Conservation (phyloP, 2,113 vertebrate species). For the Rhea americana region DNA sequence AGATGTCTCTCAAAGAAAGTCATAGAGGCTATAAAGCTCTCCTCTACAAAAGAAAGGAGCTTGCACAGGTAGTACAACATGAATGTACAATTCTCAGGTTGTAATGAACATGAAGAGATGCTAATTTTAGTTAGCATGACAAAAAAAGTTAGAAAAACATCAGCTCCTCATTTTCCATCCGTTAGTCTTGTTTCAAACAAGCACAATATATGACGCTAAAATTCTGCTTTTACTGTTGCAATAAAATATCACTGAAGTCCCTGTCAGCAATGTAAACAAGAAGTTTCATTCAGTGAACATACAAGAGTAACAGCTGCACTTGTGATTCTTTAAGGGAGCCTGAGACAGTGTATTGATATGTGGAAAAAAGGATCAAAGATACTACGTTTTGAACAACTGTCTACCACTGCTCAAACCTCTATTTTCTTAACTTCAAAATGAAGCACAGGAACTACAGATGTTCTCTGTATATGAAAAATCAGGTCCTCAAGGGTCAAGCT, state of each 20-base stretch:
- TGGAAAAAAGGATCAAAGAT: neutral
- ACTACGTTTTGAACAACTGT: neutral
- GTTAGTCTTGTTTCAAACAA: neutral
- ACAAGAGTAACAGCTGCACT: conserved; percentile 43
- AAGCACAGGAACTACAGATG: neutral
- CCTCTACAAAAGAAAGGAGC: neutral
- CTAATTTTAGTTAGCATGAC: neutral
- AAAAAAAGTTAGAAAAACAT: neutral
- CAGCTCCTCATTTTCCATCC: neutral
- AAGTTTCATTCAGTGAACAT: neutral
- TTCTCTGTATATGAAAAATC: neutral
- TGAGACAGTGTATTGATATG: neutral
- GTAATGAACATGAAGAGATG: neutral
- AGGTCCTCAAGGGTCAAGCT: neutral
- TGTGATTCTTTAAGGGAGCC: neutral
- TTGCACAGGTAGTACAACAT: neutral
- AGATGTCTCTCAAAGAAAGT: neutral
- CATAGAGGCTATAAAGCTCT: neutral
- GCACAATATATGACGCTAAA: neutral
- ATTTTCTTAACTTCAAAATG: neutral
- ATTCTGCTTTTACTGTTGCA: neutral
- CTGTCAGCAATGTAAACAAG: neutral
- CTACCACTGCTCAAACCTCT: neutral
- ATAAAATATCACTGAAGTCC: neutral
- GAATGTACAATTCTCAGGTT: neutral